Evolutionary conservation across 2,888 invertebrate genomes (phyloP).

Genomic region (Labia minor): DNA sequence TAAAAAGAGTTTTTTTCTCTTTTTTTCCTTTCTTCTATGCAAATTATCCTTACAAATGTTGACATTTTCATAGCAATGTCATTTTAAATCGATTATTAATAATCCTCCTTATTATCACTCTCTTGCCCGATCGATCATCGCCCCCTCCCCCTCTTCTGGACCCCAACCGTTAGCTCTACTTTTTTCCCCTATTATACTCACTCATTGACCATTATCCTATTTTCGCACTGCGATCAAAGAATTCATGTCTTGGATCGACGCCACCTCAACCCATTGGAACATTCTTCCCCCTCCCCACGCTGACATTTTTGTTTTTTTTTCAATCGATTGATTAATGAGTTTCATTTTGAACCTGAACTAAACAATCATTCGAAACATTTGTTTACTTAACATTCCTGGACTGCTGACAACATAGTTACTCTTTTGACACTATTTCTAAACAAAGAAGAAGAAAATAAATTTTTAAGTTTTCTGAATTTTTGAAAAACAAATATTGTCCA

Average conservation of each 20-base stretch:
- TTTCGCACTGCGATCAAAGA: too few relatives aligned
- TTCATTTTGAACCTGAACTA: neutral
- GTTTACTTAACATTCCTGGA: neutral
- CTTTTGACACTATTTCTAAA: neutral
- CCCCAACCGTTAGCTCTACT: too few relatives aligned
- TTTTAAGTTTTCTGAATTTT: too few relatives aligned
- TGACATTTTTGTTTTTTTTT: neutral
- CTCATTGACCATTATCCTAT: too few relatives aligned
- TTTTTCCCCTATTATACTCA: too few relatives aligned
- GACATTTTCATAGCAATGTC: neutral
- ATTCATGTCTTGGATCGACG: neutral
- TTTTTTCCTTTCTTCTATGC: neutral
- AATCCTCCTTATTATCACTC: neutral
- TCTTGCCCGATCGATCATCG: neutral
- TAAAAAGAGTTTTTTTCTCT: too few relatives aligned
- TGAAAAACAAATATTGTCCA: too few relatives aligned
- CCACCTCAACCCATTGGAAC: neutral
- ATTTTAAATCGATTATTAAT: neutral
- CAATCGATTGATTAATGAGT: neutral
- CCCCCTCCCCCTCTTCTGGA: too few relatives aligned
- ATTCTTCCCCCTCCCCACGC: too few relatives aligned
- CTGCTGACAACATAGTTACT: neutral
- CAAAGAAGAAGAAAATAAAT: too few relatives aligned
- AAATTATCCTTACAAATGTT: neutral
- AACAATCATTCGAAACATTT: neutral